Evolutionary conservation across 2,113 vertebrate genomes (phyloP), one percentile per base, ranked within the genome.

Genomic region (Sylvietta virens): DNA sequence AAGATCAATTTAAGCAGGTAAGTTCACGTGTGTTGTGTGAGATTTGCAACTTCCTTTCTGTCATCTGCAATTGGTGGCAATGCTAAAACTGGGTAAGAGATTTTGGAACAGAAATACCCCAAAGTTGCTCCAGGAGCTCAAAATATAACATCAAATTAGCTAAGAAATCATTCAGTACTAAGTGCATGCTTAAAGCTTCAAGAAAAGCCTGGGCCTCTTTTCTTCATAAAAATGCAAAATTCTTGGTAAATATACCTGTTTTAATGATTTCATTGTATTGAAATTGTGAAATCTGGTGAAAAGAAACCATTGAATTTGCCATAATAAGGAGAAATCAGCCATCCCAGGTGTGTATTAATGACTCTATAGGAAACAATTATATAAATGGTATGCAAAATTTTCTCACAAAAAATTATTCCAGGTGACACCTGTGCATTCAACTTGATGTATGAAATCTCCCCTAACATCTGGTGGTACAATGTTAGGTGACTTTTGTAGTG

Each of bases 61-160:
- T 45, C 21, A 65, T 94, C 70, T 33, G 20, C 73, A 69, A 98
- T 98, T 64, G 97, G 98, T 47, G 98, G 98, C 37, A 98, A 98
- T 83, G 98, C 98, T 84, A 98, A 99, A 98, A 98, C 98, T 5
- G 98, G 98, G 35, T 96, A 98, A 89, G 98, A 98, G 95, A 98
- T 99, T 97, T 97, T 99, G 96, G 98, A 98, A 97, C 98, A 98
- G 91, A 98, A 98, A 97, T 99, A 98, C 88, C 97, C 97, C 24
- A 97, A 98, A 53, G 98, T 98, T 96, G 97, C 98, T 81, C 98
- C 98, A 73, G 98, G 98, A 88, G 96, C 97, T 40, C 98, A 98
- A 96, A 97, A 30, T 98, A 98, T 54, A 91, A 98, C 10, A 98
- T 98, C 42, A 98, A 99, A 95, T 95, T 98, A 94, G 97, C 96